Evolutionary conservation across 2,888 invertebrate species (phyloP), one percentile per base, ranked within the genome.

Genomic region (Ennomos fuscantarius): DNA sequence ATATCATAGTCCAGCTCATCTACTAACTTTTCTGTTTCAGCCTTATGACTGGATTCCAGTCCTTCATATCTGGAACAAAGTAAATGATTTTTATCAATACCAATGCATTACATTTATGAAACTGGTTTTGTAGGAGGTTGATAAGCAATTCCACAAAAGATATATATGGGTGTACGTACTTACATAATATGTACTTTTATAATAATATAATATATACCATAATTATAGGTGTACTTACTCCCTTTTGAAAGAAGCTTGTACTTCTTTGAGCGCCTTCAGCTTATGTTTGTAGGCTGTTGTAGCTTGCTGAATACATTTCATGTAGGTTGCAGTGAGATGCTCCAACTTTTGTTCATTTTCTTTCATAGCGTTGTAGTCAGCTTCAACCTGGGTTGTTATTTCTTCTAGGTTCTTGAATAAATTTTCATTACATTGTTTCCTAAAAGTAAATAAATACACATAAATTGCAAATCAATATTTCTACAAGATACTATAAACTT

Each of bases 281-380:
- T 83, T 87, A 60, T 86, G 83, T 63, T 86, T 85, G 53, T 84
- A 82, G 13, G 87, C 84, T 56, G 68, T 67, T 8, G 79, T 79
- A 15, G 84, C 74, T 62, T 91, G 89, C 55, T 87, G 84, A 60
- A 87, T 79, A 59, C 84, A 87, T 65, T 89, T 88, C 41, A 87
- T 73, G 37, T 85, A 75, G 15, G 82, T 76, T 34, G 74, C 75
- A 11, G 83, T 79, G 8, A 89, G 69, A 55, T 87, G 84, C 67
- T 89, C 85, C 34, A 90, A 62, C 60, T 86, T 88, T 66, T 87
- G 82, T 62, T 89, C 84, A 78, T 89, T 89, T 35, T 87, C 86
- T 68, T 84, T 87, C 70, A 90, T 74, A 35, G 70, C 74, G 68
- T 72, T 78, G 61, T 81, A 78, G 64, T 91, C 91, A 48, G 76